phyloP scores from a whole-genome alignment of 1,140 invertebrate genomes.

The Episyrphus balteatus region DNA sequence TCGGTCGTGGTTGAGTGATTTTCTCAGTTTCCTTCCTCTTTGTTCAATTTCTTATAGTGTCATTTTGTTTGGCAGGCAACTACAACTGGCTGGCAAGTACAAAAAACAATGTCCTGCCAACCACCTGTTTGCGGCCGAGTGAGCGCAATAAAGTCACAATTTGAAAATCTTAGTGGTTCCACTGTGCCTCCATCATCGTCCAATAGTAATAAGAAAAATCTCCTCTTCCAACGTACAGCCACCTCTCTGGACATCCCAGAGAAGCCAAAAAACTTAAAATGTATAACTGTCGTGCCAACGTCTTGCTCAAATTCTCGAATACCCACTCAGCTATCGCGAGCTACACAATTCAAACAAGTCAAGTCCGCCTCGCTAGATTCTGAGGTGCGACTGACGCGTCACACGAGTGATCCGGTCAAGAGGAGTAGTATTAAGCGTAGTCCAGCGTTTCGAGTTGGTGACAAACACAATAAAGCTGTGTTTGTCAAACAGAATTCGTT shows the following conservation, averaged over 20 bases:
- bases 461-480: conserved; percentile 31
- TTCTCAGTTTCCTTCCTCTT: no score
- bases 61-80: no score
- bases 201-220: no score
- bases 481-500: neutral
- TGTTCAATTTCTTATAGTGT: no score
- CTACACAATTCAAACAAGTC: neutral
- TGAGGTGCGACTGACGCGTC: conserved; percentile 33
- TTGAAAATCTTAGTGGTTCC: conserved; percentile 1
- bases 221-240: neutral
- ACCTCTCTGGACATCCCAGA: conserved; percentile 1
- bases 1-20: no score
- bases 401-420: conserved; percentile 45
- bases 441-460: conserved; percentile 48
- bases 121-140: conserved; percentile 3
- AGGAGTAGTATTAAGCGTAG: conserved; percentile 46
- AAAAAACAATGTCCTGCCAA: conserved; percentile 1
- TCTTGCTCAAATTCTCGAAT: no score
- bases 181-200: no score
- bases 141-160: conserved; percentile 3
- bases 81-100: neutral
- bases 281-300: neutral
- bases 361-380: no score
- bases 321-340: neutral
- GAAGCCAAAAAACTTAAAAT: neutral